Evolutionary conservation across 2,797 vertebrate genomes (phyloP), one percentile per base, ranked within the genome.

Genomic region (Sardinella longiceps): DNA sequence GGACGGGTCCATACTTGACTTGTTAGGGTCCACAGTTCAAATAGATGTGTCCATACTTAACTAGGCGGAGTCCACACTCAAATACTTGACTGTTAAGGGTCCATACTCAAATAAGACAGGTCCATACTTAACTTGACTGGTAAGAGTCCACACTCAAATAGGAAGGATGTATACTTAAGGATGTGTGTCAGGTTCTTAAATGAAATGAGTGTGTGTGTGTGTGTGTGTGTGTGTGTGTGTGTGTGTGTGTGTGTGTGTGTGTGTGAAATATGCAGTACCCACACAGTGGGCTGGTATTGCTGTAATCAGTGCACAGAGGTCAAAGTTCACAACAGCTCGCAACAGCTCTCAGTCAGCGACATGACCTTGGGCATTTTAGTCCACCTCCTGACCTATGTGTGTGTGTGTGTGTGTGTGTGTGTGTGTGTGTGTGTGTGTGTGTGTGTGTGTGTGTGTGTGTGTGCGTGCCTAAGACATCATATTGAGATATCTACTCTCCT

Each of bases 401-500:
- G 50, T 63, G 15, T 46, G 25, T 46, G 9, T 82, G 63, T 28
- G 28, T 70, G 63, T 70, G 63, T 70, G 28, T 53, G 51, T 53
- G 51, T 70, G 53, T 80, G 82, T 83, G 80, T 63, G 50, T 63
- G 15, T 46, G 25, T 46, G 9, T 82, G 63, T 28, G 28, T 70
- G 63, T 70, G 63, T 70, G 28, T 53, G 51, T 53, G 51, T 70
- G 53, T n/a, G n/a, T n/a, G n/a, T n/a, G n/a, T n/a, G n/a, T n/a
- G n/a, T n/a, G n/a, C n/a, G n/a, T n/a, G n/a, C 46, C 86, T 92
- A 92, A 83, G 91, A 91, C 95, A 97, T 97, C 93, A 97, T 92
- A 89, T 96, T 96, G 46, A 99, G 94, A 91, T 98, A 97, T 93
- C 96, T 96, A 94, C 92, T 98, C 91, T 98, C 98, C 88, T n/a